phyloP scores from a whole-genome alignment of 2,113 vertebrate species.

The Ornithorhynchus anatinus region DNA sequence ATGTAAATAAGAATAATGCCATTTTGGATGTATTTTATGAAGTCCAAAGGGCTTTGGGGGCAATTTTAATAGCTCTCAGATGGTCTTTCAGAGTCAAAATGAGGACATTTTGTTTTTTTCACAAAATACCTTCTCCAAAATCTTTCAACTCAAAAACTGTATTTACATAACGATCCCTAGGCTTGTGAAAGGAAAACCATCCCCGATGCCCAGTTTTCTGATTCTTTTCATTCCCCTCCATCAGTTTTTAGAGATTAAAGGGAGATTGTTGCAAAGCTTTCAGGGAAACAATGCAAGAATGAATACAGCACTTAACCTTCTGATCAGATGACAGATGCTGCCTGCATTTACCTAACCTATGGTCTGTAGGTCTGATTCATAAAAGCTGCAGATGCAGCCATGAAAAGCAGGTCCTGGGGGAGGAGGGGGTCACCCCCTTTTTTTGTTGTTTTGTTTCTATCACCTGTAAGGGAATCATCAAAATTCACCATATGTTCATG shows the following conservation, averaged over 20 bases:
- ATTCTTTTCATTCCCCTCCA: not conserved
- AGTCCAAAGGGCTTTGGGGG: too few relatives aligned
- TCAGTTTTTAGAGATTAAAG: not conserved
- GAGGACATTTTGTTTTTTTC: too few relatives aligned
- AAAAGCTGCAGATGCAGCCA: not conserved
- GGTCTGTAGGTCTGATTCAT: not conserved
- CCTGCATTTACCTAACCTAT: not conserved
- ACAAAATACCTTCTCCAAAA: too few relatives aligned
- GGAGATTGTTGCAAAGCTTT: not conserved
- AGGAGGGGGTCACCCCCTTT: not conserved
- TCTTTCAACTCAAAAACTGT: too few relatives aligned
- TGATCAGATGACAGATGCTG: not conserved
- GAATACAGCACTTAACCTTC: not conserved
- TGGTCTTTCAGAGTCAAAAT: too few relatives aligned
- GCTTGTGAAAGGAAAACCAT: not conserved
- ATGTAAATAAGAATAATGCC: too few relatives aligned
- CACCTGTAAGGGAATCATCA: not conserved
- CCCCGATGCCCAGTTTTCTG: not conserved
- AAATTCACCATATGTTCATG: constrained; percentile 32
- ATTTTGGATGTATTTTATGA: too few relatives aligned
- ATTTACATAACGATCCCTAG: not conserved
- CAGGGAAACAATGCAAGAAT: not conserved
- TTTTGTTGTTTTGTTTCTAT: not conserved
- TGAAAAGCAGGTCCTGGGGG: not conserved
- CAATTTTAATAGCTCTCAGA: too few relatives aligned